Conservation (phyloP, 2,888 invertebrate species). For the Chalcosyrphus nemorum region DNA sequence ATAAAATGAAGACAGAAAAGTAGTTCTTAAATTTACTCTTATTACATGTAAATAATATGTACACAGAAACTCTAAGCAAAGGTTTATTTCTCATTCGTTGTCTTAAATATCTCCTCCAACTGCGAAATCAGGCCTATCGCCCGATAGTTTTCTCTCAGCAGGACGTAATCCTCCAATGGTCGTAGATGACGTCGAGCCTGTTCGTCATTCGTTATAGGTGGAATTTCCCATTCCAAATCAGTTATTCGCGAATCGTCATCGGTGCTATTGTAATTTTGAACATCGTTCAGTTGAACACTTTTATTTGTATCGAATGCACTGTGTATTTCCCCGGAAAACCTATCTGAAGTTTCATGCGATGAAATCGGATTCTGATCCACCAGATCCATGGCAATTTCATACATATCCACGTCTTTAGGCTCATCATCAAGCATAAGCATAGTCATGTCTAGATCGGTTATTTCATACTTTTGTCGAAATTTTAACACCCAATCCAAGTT, state of each 20-base stretch:
- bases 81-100: not conserved
- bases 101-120: constrained; percentile 78
- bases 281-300: not conserved
- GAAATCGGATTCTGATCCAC: constrained; percentile 10
- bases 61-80: not conserved
- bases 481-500: constrained; percentile 17
- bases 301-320: not conserved
- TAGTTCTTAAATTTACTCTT: no score
- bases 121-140: constrained; percentile 79
- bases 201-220: constrained; percentile 71
- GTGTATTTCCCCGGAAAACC: not conserved
- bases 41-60: no score
- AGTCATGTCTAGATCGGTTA: constrained; percentile 48
- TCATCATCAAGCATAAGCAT: constrained; percentile 16
- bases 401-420: constrained; percentile 4
- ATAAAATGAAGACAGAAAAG: no score
- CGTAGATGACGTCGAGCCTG: constrained; percentile 78
- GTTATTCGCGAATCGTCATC: not conserved
- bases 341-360: not conserved
- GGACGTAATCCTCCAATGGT: constrained; percentile 79
- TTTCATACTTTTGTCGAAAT: constrained; percentile 35
- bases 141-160: constrained; percentile 79
- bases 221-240: not conserved
- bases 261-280: not conserved
- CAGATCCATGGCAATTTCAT: constrained; percentile 22